Base-by-base conservation (phyloP, 2,797 vertebrate genomes). In the Onychomys arenicola region DNA sequence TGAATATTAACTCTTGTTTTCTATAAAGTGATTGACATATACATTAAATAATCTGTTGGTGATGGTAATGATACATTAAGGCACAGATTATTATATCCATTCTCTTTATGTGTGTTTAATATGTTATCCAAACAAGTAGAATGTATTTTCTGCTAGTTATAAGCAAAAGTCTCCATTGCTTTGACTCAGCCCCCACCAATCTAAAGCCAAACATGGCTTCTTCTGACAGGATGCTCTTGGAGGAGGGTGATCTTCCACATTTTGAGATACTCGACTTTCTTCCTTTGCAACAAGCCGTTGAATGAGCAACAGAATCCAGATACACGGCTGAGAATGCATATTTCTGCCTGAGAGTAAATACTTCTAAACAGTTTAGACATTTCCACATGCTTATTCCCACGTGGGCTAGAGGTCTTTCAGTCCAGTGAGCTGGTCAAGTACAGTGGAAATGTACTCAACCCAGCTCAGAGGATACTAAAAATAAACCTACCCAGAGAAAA, bases 351-450 rank as follows among this genome's bases (percentile, higher is more conserved):
- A 87, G 49, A 89, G 27, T 7, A 89, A 91, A 63, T 82, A 76
- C 6, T 4, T 59, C 71, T 92, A 93, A 94, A 89, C 71, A 90
- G 93, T 94, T 97, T 80, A 95, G 93, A 92, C 43, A 89, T 78
- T 61, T 59, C 11, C 32, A 27, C 0, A 3, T 82, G 19, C 34
- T 92, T 82, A 77, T n/a, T 94, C 46, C 83, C 34, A 46, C 86
- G 29, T 1, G 11, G 49, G 25, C 49, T 77, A 29, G 46, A 95
- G 29, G 80, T 94, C 93, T 78, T 96, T 75, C 0, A 3, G 10
- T 93, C 49, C 77, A 86, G 32, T 52, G 29, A 97, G 82, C 73
- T 95, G 95, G 37, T 89, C 75, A 96, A 94, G 21, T 16, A 0
- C 32, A 61, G 69, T 32, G 61, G 94, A 95, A 95, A 92, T 80